A percentile compares a stretch with the other conserved stretches of the same genome.
These are phyloP conservation scores for Bugulina stolonifera DNA, from an alignment of 2,888 invertebrate species.

Conservation along the genomic window DNA sequence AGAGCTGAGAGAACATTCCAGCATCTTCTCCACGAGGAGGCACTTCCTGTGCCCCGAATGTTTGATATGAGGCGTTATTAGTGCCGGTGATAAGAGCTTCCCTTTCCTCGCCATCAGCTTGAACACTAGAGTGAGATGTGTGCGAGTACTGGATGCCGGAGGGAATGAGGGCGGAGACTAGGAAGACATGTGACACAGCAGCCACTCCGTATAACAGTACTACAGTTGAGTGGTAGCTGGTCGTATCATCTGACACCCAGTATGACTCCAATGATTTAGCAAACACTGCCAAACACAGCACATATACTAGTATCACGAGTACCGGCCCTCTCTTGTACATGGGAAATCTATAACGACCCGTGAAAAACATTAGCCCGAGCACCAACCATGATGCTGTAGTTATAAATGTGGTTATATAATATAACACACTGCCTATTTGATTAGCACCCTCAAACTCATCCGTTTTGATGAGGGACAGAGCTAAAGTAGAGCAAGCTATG, in stretches of 20 bases:
- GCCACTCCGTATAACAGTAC: constrained; percentile 19
- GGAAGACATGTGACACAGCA: constrained; percentile 6
- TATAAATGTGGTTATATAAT: background rate
- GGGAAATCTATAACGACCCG: constrained; percentile 6
- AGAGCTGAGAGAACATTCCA: constrained; percentile 66
- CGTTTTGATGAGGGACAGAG: background rate
- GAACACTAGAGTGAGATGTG: background rate
- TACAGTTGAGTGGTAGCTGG: constrained; percentile 2
- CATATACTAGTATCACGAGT: background rate
- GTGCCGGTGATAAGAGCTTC: background rate
- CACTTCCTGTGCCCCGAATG: background rate
- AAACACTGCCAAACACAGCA: background rate
- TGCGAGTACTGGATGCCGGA: constrained; percentile 7
- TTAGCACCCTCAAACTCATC: background rate
- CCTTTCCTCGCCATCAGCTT: background rate
- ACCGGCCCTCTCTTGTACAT: constrained; percentile 18
- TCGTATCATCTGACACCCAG: background rate
- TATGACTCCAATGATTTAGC: background rate
- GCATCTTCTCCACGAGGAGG: constrained; percentile 63
- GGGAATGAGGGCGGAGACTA: constrained; percentile 24
- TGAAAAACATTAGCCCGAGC: background rate
- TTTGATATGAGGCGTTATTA: constrained; percentile 6
- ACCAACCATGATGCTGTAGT: constrained; percentile 1
- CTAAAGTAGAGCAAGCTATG: constrained; percentile 3
- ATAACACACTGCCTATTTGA: background rate